These are phyloP conservation scores for Arctocebus calabarensis DNA, from an alignment of 2,797 vertebrate species.

Conservation along the genomic window DNA sequence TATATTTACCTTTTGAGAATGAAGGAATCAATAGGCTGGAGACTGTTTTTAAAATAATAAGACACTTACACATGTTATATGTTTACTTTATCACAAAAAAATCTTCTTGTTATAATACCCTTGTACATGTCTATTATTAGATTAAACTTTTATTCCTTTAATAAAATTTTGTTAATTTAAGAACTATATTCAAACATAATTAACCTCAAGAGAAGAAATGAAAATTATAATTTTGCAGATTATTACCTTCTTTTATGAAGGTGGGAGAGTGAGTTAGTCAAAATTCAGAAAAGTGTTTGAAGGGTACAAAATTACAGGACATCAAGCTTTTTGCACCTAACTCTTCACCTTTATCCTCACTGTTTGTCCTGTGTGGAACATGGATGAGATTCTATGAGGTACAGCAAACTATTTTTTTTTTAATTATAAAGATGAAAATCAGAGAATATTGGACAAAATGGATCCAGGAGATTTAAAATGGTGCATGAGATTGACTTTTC, in stretches of 20 bases:
- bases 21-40: background rate
- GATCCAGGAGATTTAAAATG: background rate
- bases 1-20: background rate
- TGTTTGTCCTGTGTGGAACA: background rate
- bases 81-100: background rate
- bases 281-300: background rate
- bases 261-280: background rate
- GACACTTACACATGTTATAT: background rate
- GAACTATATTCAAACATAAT: background rate
- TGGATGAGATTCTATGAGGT: background rate
- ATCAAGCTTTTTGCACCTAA: background rate
- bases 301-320: background rate
- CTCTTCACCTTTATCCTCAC: background rate
- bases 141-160: background rate
- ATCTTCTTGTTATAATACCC: background rate
- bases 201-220: background rate
- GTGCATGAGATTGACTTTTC: background rate
- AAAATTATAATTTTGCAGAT: background rate
- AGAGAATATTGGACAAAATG: background rate
- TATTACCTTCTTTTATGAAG: background rate
- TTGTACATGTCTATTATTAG: background rate
- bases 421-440: background rate
- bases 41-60: slow-evolving; percentile 10
- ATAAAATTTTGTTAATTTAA: background rate
- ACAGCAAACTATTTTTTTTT: background rate